A percentile compares a stretch with the other conserved stretches of the same genome.
Conservation (phyloP, 2,797 vertebrate species). For the Synanceia verrucosa region DNA sequence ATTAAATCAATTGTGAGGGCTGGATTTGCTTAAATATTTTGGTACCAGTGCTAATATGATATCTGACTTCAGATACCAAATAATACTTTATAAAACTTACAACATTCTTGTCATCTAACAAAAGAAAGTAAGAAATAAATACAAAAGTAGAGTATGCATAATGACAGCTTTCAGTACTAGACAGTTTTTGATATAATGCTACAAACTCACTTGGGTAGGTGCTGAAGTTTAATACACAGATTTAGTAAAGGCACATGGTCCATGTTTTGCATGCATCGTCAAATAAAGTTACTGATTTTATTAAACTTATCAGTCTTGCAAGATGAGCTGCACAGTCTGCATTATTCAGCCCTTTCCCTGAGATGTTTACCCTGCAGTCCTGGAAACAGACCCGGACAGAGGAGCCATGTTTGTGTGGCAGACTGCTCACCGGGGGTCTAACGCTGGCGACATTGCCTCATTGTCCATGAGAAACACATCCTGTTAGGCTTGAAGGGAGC, state of each 20-base stretch:
- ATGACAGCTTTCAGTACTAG: background rate
- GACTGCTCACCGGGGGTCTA: constrained; percentile 50
- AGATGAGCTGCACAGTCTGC: background rate
- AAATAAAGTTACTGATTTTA: background rate
- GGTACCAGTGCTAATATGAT: background rate
- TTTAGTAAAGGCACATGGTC: no score
- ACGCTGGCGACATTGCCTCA: constrained; percentile 64
- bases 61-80: background rate
- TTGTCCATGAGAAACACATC: constrained; percentile 73
- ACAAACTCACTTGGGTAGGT: background rate
- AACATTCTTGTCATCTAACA: background rate
- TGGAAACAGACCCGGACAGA: background rate
- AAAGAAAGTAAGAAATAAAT: background rate
- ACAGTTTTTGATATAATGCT: background rate
- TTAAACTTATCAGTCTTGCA: background rate
- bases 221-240: background rate
- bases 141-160: background rate
- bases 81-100: background rate
- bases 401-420: constrained; percentile 50
- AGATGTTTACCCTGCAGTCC: constrained; percentile 12
- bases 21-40: background rate
- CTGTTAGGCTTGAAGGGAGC: constrained; percentile 69
- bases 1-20: fast-evolving
- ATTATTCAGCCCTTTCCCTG: constrained; percentile 1
- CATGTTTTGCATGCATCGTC: background rate